Base-by-base conservation (phyloP, 2,888 invertebrate genomes). In the Tetranychus truncatus region DNA sequence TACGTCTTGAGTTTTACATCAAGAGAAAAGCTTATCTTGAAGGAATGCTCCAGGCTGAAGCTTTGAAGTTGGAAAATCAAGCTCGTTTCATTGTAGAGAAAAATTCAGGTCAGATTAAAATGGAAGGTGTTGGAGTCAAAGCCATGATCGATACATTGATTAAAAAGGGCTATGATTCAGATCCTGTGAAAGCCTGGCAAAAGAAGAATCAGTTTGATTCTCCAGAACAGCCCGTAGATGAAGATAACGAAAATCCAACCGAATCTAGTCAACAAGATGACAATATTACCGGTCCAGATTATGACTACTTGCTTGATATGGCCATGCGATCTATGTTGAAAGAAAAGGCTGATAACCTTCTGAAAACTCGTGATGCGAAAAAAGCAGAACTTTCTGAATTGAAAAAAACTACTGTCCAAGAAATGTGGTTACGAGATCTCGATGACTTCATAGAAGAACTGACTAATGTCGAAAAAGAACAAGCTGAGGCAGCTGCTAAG, bases 241-340 rank as follows among this genome's bases (percentile, higher is more conserved):
- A 20, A 24, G 69, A 69, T 11, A 21, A 69, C 5, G 67, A 67
- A n/a, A 11, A 34, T 7, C 81, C 76, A 74, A 77, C 45, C 72
- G 78, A 76, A 72, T 78, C 82, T 79, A 81, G 82, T 73, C 82
- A 82, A 74, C 81, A 81, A 18, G 81, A 69, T 24, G 11, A 9
- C 66, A 20, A 18, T 20, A 6, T 11, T 24, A 20, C 69, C 11
- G 21, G 34, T 1, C 21, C 21, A 9, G 20, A 80, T 21, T 81
- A 81, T 73, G 91, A 92, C 82, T 99, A 99, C 83, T 86, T 99
- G 72, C 86, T 99, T 77, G 92, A 92, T 20, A 94, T 97, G 95
- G 89, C 91, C 0, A 89, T 97, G 88, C 95, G 95, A 94, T 90
- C 88, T 87, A 85, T 97, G 78, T 95, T 95, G 0, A 89, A 90